phyloP scores from a whole-genome alignment of 2,797 vertebrate species.

The Rhinatrema bivittatum region DNA sequence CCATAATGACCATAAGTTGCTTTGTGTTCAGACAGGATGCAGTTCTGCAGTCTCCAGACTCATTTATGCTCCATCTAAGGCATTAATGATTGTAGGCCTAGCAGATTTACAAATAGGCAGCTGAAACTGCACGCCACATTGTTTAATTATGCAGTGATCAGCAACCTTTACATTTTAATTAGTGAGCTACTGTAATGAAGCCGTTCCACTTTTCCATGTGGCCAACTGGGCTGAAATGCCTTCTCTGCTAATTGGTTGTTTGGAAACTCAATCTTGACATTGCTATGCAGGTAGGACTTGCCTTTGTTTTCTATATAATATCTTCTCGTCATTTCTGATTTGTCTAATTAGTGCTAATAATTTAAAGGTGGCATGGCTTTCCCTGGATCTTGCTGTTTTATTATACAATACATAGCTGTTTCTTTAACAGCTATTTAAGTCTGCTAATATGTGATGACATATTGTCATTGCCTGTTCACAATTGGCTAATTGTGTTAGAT shows the following conservation, averaged over 20 bases:
- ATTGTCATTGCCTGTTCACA: conserved; percentile 10
- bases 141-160: conserved; percentile 65
- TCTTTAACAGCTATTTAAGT: conserved; percentile 47
- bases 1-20: conserved; percentile 39
- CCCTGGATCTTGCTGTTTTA: conserved; percentile 45
- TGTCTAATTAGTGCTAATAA: conserved; percentile 62
- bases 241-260: conserved; percentile 59
- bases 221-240: conserved; percentile 44
- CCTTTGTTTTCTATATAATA: conserved; percentile 35
- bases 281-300: conserved; percentile 38
- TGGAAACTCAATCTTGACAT: conserved; percentile 49
- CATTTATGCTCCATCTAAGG: conserved; percentile 24
- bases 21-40: conserved; percentile 18
- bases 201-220: conserved; percentile 30
- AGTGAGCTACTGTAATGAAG: conserved; percentile 47
- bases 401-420: conserved; percentile 32
- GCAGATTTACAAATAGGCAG: conserved; percentile 25
- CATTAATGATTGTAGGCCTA: conserved; percentile 29
- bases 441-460: conserved; percentile 33
- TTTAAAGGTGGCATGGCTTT: conserved; percentile 45
- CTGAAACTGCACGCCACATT: conserved; percentile 41
- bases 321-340: conserved; percentile 47
- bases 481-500: conserved; percentile 26
- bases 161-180: conserved; percentile 69
- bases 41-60: conserved; percentile 23